Evolutionary conservation across 2,888 invertebrate genomes (phyloP).

Genomic region (Lepetodrilus schrolli): DNA sequence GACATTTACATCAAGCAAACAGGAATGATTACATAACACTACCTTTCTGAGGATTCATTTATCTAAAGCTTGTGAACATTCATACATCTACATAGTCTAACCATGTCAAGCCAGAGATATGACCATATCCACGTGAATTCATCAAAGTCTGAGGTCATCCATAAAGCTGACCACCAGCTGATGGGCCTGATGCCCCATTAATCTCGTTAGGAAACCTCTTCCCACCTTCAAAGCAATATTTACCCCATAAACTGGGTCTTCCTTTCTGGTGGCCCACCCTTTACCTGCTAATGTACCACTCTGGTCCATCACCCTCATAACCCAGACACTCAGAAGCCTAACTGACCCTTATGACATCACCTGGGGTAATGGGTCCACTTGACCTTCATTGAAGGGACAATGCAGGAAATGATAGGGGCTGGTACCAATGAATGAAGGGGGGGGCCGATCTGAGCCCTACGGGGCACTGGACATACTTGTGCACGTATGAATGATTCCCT

Average conservation of each 20-base stretch:
- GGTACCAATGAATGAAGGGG: not conserved
- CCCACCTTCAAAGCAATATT: slow-evolving; percentile 2
- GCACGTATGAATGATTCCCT: not conserved
- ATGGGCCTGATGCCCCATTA: slow-evolving; percentile 1
- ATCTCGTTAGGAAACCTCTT: slow-evolving; percentile 4
- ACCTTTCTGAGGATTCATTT: too few species aligned
- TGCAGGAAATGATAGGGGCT: too few species aligned
- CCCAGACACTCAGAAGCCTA: not conserved
- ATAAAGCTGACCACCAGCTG: not conserved
- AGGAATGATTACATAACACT: too few species aligned
- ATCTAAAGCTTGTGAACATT: too few species aligned
- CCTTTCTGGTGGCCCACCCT: not conserved
- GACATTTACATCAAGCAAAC: too few species aligned
- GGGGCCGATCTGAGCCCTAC: not conserved
- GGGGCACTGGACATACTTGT: not conserved
- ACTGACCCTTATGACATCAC: slow-evolving; percentile 16
- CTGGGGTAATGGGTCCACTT: not conserved
- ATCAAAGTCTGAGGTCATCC: not conserved
- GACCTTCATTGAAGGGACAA: not conserved
- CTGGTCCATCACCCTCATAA: not conserved
- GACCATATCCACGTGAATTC: not conserved
- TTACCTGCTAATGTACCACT: not conserved
- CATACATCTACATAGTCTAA: too few species aligned
- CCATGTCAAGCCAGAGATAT: too few species aligned
- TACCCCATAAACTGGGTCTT: not conserved